Evolutionary conservation across 2,113 vertebrate genomes (phyloP).

Genomic region (Ailuropoda melanoleuca): DNA sequence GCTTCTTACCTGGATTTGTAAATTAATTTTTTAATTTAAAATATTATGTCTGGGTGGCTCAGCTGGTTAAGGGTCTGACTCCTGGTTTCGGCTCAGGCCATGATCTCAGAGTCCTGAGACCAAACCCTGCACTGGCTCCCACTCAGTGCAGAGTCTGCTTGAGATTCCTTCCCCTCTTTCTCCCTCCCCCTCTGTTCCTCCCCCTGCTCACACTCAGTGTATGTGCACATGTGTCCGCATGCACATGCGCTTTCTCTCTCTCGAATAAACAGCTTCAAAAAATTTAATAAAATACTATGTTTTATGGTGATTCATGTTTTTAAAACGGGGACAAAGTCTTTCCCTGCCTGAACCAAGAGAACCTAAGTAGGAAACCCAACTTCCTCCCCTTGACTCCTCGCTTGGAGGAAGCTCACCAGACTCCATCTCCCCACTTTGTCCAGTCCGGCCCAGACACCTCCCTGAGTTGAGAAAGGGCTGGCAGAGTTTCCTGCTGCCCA

Average conservation of each 20-base stretch:
- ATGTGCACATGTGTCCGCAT: neutral
- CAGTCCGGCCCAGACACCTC: neutral
- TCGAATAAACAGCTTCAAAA: neutral
- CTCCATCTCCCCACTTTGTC: neutral
- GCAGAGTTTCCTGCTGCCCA: neutral
- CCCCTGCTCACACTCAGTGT: neutral
- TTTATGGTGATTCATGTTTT: neutral
- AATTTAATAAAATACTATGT: neutral
- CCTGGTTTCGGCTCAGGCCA: neutral
- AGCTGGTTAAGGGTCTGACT: neutral
- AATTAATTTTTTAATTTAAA: neutral
- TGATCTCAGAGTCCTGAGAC: neutral
- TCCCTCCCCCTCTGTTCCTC: too few species aligned
- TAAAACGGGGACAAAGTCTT: neutral
- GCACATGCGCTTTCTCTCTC: neutral
- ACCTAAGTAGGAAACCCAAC: conserved; percentile 28
- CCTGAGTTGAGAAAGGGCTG: neutral
- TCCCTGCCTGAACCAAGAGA: conserved; percentile 41
- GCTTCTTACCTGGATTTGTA: neutral
- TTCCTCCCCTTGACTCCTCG: neutral
- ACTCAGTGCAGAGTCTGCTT: neutral
- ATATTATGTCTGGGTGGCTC: neutral
- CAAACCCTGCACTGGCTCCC: neutral
- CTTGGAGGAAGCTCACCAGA: neutral
- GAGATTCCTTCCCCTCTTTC: neutral